A percentile compares a stretch with the other conserved stretches of the same genome.
phyloP scores from a whole-genome alignment of 2,797 vertebrate species.

The Heterohyrax brucei region DNA sequence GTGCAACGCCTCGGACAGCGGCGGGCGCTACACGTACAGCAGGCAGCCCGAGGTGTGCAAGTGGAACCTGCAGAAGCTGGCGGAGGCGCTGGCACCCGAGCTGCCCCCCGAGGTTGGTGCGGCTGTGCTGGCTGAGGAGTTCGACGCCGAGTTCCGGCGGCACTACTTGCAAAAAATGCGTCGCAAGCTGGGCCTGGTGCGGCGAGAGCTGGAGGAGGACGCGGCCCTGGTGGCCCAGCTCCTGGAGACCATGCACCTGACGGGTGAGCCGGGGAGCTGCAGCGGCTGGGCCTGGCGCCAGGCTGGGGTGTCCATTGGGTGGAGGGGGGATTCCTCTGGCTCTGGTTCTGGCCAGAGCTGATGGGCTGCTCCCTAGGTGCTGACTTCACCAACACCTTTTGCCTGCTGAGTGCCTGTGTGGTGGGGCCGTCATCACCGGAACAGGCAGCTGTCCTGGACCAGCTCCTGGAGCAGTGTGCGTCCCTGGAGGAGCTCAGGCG shows the following conservation, averaged over 20 bases:
- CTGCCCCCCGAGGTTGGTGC: constrained; percentile 92
- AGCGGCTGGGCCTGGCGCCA: no score
- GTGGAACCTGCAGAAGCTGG: constrained; percentile 97
- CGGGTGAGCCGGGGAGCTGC: constrained; percentile 90
- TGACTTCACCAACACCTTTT: constrained; percentile 98
- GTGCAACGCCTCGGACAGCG: constrained; percentile 97
- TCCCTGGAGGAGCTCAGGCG: constrained; percentile 95
- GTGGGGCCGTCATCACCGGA: constrained; percentile 76
- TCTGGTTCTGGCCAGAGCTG: background rate
- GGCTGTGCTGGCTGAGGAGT: constrained; percentile 94
- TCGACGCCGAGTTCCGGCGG: constrained; percentile 87
- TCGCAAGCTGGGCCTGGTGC: constrained; percentile 95
- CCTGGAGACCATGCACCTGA: constrained; percentile 96
- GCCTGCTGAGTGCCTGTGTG: constrained; percentile 93
- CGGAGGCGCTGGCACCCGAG: constrained; percentile 96
- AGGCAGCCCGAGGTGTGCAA: constrained; percentile 96
- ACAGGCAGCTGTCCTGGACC: constrained; percentile 91
- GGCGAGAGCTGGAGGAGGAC: constrained; percentile 93
- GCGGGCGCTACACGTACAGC: constrained; percentile 96
- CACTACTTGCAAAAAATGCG: constrained; percentile 97
- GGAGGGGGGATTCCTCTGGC: background rate
- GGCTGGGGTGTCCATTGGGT: no score
- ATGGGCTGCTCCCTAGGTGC: constrained; percentile 91
- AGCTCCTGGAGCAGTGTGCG: constrained; percentile 93
- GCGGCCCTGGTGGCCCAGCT: constrained; percentile 93